Evolutionary conservation across 1,140 invertebrate genomes (phyloP).

Genomic region (Mactra quadrangularis): DNA sequence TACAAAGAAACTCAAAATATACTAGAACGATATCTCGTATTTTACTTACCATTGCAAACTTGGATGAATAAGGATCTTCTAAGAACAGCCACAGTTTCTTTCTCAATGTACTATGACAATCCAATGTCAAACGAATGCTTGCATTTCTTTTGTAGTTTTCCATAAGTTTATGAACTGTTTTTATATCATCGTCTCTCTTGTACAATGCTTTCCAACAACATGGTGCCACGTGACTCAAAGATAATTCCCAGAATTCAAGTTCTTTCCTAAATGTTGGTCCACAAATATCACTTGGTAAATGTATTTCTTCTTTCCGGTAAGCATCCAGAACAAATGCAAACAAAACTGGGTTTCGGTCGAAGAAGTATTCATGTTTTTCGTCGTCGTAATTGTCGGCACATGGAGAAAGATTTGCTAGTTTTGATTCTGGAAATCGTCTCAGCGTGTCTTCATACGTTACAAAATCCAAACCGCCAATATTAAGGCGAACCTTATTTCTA

Average conservation of each 20-base stretch:
- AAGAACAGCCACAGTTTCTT: conserved; percentile 14
- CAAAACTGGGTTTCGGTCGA: conserved; percentile 97
- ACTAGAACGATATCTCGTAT: no score
- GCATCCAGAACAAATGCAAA: conserved; percentile 98
- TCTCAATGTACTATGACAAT: neutral
- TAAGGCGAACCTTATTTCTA: conserved; percentile 7
- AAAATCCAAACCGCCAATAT: conserved; percentile 36
- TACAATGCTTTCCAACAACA: conserved; percentile 49
- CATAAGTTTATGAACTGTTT: neutral
- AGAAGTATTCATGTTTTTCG: conserved; percentile 86
- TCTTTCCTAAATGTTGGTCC: conserved; percentile 64
- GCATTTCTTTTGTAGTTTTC: neutral
- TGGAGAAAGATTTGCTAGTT: conserved; percentile 7
- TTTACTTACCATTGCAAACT: neutral
- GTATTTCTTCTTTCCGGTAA: conserved; percentile 93
- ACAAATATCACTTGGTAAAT: conserved; percentile 70
- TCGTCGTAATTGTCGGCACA: neutral
- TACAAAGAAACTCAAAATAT: no score
- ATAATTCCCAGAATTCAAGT: conserved; percentile 39
- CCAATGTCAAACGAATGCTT: neutral
- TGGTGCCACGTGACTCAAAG: conserved; percentile 12
- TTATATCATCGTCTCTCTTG: conserved; percentile 12
- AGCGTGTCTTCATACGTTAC: conserved; percentile 16
- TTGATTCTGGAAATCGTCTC: conserved; percentile 27
- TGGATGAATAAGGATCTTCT: neutral